A percentile compares a stretch with the other conserved stretches of the same genome.
phyloP scores from a whole-genome alignment of 2,797 vertebrate genomes.

The Microhierax caerulescens region DNA sequence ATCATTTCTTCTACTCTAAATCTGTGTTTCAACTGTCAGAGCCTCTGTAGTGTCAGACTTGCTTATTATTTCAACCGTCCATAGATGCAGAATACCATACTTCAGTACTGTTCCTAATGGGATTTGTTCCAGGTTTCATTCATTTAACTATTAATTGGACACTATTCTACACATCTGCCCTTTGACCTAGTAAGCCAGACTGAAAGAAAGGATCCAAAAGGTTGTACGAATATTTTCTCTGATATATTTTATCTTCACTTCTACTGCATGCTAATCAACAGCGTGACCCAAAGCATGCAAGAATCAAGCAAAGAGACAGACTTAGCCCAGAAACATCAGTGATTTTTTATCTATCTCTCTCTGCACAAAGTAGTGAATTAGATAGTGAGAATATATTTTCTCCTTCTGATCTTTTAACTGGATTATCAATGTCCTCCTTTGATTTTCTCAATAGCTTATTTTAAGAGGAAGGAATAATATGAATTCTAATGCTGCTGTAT shows the following conservation, averaged over 20 bases:
- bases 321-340: neutral
- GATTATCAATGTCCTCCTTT: slow-evolving; percentile 34
- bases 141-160: neutral
- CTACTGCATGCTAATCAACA: neutral
- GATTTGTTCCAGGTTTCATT: neutral
- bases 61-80: neutral
- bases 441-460: slow-evolving; percentile 36
- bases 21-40: neutral
- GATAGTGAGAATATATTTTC: neutral
- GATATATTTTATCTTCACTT: neutral
- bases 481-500: neutral
- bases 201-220: neutral
- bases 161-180: neutral
- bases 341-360: neutral
- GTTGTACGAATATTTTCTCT: neutral
- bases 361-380: neutral
- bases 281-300: neutral
- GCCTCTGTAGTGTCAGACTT: neutral
- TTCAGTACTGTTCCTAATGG: neutral
- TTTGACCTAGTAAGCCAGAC: neutral
- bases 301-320: neutral
- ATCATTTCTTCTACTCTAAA: neutral
- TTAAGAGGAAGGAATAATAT: slow-evolving; percentile 2
- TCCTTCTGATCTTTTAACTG: slow-evolving; percentile 43
- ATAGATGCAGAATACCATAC: neutral